phyloP scores from a whole-genome alignment of 1,140 invertebrate species.

The Platyscapa corneri region DNA sequence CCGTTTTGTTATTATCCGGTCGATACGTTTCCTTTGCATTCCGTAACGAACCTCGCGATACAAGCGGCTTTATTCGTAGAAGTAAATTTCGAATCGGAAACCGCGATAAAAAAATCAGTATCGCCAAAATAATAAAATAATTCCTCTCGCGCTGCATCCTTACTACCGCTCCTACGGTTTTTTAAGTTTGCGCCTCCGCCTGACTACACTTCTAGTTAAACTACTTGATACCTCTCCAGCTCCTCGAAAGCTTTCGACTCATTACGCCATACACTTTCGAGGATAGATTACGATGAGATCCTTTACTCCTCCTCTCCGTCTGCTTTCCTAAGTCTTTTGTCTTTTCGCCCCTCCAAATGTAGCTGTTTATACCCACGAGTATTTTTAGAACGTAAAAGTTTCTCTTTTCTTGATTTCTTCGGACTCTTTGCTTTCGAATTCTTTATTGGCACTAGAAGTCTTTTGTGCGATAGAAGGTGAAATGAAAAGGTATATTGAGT shows the following conservation, averaged over 20 bases:
- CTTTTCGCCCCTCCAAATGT: not conserved
- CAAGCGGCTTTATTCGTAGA: not conserved
- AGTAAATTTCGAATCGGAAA: conserved; percentile 20
- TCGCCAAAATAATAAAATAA: not conserved
- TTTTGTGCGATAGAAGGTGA: conserved; percentile 1
- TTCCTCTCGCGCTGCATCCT: not conserved
- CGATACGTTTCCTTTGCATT: not conserved
- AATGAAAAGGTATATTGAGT: conserved; percentile 31
- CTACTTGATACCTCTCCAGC: conserved; percentile 22
- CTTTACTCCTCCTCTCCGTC: conserved; percentile 29
- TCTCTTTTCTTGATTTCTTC: conserved; percentile 21
- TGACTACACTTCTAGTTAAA: not conserved
- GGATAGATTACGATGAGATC: conserved; percentile 17
- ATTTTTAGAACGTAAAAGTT: conserved; percentile 32
- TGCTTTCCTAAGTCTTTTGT: conserved; percentile 19
- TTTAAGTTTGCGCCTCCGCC: not conserved
- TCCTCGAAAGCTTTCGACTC: not conserved
- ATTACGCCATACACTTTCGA: conserved; percentile 21
- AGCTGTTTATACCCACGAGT: not conserved
- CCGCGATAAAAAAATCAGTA: not conserved
- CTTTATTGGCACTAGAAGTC: conserved; percentile 20
- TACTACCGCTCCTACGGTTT: not conserved
- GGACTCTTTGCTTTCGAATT: conserved; percentile 15
- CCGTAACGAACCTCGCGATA: too few relatives aligned
- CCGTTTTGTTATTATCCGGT: not conserved